Base-by-base conservation (phyloP, 2,888 invertebrate genomes). In the Pyrochroa serraticornis region DNA sequence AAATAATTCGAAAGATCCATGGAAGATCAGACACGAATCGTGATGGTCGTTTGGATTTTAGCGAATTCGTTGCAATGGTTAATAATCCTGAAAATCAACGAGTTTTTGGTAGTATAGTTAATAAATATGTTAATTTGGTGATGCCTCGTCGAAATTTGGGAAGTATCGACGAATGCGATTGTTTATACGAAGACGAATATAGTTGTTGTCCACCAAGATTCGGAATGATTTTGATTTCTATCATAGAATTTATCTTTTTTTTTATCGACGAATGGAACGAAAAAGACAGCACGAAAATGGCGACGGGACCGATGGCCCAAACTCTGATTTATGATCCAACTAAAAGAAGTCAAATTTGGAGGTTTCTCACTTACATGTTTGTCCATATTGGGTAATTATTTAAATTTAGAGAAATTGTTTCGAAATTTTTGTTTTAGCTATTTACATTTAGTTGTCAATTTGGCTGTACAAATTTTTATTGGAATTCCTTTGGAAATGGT, bases 401-500 rank as follows among this genome's bases (percentile, higher is more conserved):
- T 2, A 3, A 22, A 7, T 6, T 9, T 9, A 13, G 1, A 31
- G 9, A 44, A 35, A 39, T 2, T 31, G 2, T n/a, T n/a, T n/a
- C n/a, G n/a, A n/a, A n/a, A n/a, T 43, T 54, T 48, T 62, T 47
- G 54, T 70, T 75, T 14, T 82, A 93, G 93, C 46, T 85, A 88
- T 43, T 85, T 90, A 73, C 97, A 98, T 78, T 82, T 97, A 32
- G 81, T 92, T 62, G 92, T 93, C 73, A 97, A 98, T 78, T 82
- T 96, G 12, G 79, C 95, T 43, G 93, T 97, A 62, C 97, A 97
- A 78, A 82, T 97, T 60, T 84, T 95, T 77, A 84, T 98, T 56
- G 97, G 97, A 0, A 86, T 97, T 9, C 95, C 97, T 0, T 80
- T 98, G 59, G 97, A 98, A 80, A 89, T 97, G 87, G 97, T 98